A percentile compares a stretch with the other conserved stretches of the same genome.
Evolutionary conservation across 2,797 vertebrate genomes (phyloP).

Genomic region (Aldrovandia affinis): DNA sequence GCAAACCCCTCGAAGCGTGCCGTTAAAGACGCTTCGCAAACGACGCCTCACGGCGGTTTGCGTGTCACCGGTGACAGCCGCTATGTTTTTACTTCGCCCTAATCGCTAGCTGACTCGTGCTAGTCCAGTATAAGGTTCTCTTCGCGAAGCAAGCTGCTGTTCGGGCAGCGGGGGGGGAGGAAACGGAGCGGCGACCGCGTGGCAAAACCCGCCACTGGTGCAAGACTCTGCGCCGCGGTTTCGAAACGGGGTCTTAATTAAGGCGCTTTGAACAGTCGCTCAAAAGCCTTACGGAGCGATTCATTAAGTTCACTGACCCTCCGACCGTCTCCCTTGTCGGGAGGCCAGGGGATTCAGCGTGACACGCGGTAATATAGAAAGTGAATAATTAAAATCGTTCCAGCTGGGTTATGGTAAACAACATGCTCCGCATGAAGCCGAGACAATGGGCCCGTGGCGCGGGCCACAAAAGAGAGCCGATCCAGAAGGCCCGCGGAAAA

Average conservation of each 20-base stretch:
- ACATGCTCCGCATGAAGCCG: constrained; percentile 12
- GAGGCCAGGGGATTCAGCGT: neutral
- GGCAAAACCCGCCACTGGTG: neutral
- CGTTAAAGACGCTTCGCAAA: constrained; percentile 38
- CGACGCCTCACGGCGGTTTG: constrained; percentile 33
- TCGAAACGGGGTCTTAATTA: neutral
- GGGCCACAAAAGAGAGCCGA: constrained; percentile 10
- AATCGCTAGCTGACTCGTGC: neutral
- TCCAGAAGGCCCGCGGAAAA: neutral
- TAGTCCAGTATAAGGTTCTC: neutral
- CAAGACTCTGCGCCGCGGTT: neutral
- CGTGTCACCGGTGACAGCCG: neutral
- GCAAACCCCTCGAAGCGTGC: constrained; percentile 32
- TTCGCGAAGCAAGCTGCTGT: neutral
- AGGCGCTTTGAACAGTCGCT: neutral
- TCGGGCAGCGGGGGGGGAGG: neutral
- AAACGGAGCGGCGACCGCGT: neutral
- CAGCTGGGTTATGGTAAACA: constrained; percentile 26
- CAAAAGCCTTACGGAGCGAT: neutral
- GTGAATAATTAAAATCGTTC: constrained; percentile 13
- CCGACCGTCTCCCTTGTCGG: neutral
- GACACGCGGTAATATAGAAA: neutral
- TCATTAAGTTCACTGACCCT: neutral
- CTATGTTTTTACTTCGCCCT: neutral
- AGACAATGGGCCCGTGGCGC: neutral